Evolutionary conservation across 2,888 invertebrate species (phyloP), one percentile per base, ranked within the genome.

Genomic region (Reticulitermes lucifugus): DNA sequence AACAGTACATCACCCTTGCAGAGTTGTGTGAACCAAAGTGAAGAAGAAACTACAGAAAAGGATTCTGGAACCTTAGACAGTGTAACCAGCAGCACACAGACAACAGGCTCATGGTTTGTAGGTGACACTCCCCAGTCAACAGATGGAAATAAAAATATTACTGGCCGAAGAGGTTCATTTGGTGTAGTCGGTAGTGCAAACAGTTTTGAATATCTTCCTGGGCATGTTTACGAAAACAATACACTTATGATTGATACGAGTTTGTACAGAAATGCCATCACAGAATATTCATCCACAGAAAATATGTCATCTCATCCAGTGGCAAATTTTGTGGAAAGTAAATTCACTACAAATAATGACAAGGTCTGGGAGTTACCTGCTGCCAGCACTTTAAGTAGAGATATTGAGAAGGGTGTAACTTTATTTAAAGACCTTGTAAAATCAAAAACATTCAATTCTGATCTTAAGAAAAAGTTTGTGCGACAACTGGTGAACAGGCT

Each of bases 181-280:
- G 82, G 75, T 91, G 91, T 89, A 86, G 92, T 89, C 90, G 94
- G 87, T n/a, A 93, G 93, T 88, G 94, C 94, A 59, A 94, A 94
- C 88, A 95, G 95, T 89, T 95, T 95, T 90, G 94, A 95, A 89
- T 95, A 95, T 89, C 91, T 93, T 90, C 92, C 92, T 82, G 92
- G 91, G 22, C 90, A 94, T 88, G 91, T 93, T 85, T 94, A 93
- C 88, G 93, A 93, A 88, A 93, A 93, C 22, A 86, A 70, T 46
- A 79, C 75, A 21, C 70, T 46, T 25, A 29, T 5, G 51, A 22
- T 21, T 10, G 60, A 85, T 59, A 41, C 22, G 9, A 71, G 73
- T 41, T 35, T 80, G 21, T 14, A 59, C 21, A 70, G 59, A 70
- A 43, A 70, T 2, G 9, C 25, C 6, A 81, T 25, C 35, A 55